Conservation (phyloP, 2,113 vertebrate species). For the Chamaetylas fuelleborni region DNA sequence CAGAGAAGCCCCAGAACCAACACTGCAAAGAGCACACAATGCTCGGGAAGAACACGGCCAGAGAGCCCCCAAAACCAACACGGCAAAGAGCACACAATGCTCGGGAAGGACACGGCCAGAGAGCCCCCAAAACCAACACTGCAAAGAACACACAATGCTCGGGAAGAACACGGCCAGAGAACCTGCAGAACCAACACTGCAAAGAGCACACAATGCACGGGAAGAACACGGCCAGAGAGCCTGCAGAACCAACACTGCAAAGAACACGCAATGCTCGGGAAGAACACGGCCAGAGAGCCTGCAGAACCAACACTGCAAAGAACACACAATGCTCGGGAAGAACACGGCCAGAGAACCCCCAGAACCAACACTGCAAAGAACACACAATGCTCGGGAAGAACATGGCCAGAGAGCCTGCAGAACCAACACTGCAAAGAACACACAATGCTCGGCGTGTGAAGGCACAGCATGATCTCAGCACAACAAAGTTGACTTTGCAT, state of each 20-base stretch:
- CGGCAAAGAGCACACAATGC: not conserved
- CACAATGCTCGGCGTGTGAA: not conserved
- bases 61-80: too few relatives aligned
- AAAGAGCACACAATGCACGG: not conserved
- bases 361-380: not conserved
- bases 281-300: not conserved
- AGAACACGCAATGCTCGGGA: not conserved
- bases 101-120: not conserved
- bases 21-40: not conserved
- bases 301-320: not conserved
- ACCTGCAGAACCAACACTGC: not conserved
- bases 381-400: not conserved
- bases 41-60: not conserved
- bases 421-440: not conserved
- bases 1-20: conserved; percentile 1
- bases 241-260: not conserved
- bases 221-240: not conserved
- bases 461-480: not conserved
- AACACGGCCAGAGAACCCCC: not conserved
- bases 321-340: not conserved
- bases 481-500: not conserved
- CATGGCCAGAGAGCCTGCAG: not conserved
- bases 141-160: not conserved
- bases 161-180: not conserved
- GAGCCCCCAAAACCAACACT: not conserved